A percentile compares a stretch with the other conserved stretches of the same genome.
phyloP scores from a whole-genome alignment of 1,140 invertebrate species.

The Bombus polaris region DNA sequence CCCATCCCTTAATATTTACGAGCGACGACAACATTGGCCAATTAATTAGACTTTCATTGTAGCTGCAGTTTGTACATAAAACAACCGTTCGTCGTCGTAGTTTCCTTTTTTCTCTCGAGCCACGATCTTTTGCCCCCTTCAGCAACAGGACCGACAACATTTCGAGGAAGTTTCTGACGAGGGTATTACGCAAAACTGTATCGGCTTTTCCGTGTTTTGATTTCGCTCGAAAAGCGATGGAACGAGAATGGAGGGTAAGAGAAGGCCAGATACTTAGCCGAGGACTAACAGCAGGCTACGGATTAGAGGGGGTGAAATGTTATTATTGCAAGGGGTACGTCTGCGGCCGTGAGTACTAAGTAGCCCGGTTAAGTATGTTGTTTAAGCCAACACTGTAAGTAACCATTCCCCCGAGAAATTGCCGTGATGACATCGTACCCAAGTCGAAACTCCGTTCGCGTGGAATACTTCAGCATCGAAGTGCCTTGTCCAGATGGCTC shows the following conservation, averaged over 20 bases:
- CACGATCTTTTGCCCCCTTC: slow-evolving; percentile 7
- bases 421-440: slow-evolving; percentile 68
- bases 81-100: slow-evolving; percentile 1
- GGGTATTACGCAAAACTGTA: slow-evolving; percentile 72
- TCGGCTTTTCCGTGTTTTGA: slow-evolving; percentile 76
- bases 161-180: slow-evolving; percentile 54
- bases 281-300: slow-evolving; percentile 74
- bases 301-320: slow-evolving; percentile 82
- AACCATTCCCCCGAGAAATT: slow-evolving; percentile 79
- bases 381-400: slow-evolving; percentile 82
- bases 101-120: background rate
- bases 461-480: slow-evolving; percentile 70
- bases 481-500: slow-evolving; percentile 70
- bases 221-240: slow-evolving; percentile 63
- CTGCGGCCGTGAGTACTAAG: slow-evolving; percentile 77
- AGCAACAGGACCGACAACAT: slow-evolving; percentile 51
- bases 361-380: slow-evolving; percentile 83
- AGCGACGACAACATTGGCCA: too few species aligned
- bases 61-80: slow-evolving; percentile 49
- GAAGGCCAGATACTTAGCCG: slow-evolving; percentile 69
- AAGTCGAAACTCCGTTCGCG: slow-evolving; percentile 60
- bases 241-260: slow-evolving; percentile 41
- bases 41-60: slow-evolving; percentile 40
- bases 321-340: slow-evolving; percentile 82
- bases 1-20: too few species aligned